Percentiles rank a stretch among this genome's conserved stretches.
phyloP scores from a whole-genome alignment of 2,888 invertebrate genomes.

The Mimas tiliae region DNA sequence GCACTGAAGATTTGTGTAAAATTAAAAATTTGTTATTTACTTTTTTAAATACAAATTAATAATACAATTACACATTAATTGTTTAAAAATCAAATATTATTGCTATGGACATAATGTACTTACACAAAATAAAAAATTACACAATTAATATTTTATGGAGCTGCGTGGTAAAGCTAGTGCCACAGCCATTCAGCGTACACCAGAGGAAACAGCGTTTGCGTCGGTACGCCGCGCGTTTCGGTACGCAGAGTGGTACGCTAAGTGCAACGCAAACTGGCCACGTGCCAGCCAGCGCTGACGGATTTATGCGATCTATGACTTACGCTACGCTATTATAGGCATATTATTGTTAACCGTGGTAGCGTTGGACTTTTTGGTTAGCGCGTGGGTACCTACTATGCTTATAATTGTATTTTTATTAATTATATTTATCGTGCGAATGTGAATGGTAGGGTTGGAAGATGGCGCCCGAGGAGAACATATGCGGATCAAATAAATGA shows the following conservation, averaged over 20 bases:
- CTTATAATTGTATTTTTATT: too few relatives aligned
- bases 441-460: too few relatives aligned
- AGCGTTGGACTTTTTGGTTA: constrained; percentile 25
- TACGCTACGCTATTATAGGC: constrained; percentile 49
- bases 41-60: too few relatives aligned
- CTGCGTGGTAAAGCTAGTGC: neutral
- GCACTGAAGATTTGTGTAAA: too few relatives aligned
- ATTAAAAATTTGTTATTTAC: too few relatives aligned
- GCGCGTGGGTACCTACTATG: constrained; percentile 3
- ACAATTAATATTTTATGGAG: neutral
- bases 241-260: constrained; percentile 43
- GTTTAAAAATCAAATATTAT: neutral
- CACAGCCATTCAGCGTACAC: neutral
- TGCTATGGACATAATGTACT: neutral
- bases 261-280: constrained; percentile 54
- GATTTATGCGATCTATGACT: constrained; percentile 63
- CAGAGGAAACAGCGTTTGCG: constrained; percentile 4
- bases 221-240: constrained; percentile 11
- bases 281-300: constrained; percentile 56
- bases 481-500: too few relatives aligned
- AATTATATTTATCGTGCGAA: too few relatives aligned
- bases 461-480: too few relatives aligned
- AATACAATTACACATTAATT: too few relatives aligned
- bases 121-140: neutral
- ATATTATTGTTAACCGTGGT: constrained; percentile 30